phyloP scores from a whole-genome alignment of 2,888 invertebrate genomes.

The Rapana venosa region DNA sequence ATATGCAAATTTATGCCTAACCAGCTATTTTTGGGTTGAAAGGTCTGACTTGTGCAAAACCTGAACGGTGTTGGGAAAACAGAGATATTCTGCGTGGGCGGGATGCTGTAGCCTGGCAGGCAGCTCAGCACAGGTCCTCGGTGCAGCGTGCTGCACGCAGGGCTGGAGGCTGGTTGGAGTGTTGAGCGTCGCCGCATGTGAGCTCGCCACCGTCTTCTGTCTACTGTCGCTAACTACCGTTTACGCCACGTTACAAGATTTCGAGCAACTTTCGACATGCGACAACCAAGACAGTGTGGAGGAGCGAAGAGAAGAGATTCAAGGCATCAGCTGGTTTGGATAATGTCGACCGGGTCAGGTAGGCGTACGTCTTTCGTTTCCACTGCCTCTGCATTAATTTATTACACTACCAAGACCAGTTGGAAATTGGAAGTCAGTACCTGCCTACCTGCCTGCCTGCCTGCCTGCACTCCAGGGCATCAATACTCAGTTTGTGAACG shows the following conservation, averaged over 20 bases:
- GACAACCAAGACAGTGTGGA: conserved; percentile 18
- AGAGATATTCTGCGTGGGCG: not conserved
- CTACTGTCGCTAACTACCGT: not conserved
- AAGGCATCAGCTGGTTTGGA: not conserved
- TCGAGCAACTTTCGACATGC: conserved; percentile 13
- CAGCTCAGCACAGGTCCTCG: not conserved
- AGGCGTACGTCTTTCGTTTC: not conserved
- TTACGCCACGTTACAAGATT: not conserved
- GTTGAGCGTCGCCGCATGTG: not conserved
- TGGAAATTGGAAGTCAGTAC: not conserved
- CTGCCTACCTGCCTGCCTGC: too few species aligned
- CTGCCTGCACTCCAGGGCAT: too few species aligned
- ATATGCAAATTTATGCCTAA: too few species aligned
- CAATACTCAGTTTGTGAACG: too few species aligned
- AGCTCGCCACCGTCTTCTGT: not conserved
- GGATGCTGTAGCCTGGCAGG: not conserved
- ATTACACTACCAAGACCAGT: not conserved
- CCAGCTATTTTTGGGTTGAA: too few species aligned
- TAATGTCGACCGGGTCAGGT: not conserved
- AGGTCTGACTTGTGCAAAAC: too few species aligned
- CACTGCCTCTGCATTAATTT: not conserved
- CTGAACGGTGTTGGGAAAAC: not conserved
- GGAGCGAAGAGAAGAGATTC: not conserved
- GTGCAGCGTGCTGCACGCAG: not conserved
- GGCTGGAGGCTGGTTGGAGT: not conserved